Evolutionary conservation across 2,113 vertebrate species (phyloP).

Genomic region (Hyperopisus bebe): DNA sequence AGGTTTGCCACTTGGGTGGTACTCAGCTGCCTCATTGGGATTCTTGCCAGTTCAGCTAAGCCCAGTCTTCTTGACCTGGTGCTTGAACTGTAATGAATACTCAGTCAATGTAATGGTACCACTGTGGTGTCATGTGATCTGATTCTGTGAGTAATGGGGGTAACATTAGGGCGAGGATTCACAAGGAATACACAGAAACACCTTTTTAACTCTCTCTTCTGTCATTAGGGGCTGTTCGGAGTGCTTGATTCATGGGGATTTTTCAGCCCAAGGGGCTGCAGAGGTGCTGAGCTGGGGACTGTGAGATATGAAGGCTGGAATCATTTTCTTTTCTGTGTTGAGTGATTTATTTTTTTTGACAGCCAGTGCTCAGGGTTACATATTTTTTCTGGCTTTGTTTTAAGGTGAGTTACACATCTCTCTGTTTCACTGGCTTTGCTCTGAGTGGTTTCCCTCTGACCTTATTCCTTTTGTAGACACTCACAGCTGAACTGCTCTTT

Average conservation of each 20-base stretch:
- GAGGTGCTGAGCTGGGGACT: not conserved
- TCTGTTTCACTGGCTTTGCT: constrained; percentile 3
- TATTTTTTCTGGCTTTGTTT: constrained; percentile 11
- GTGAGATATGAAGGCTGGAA: not conserved
- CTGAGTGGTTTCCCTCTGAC: constrained; percentile 23
- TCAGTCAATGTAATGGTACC: not conserved
- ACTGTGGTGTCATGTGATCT: not conserved
- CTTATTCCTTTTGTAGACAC: constrained; percentile 14
- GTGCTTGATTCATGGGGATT: not conserved
- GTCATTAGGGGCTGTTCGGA: not conserved
- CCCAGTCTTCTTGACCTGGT: not conserved
- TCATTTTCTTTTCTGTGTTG: not conserved
- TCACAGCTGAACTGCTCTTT: constrained; percentile 33
- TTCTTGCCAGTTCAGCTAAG: not conserved
- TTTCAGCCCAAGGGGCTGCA: not conserved
- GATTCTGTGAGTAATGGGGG: not conserved
- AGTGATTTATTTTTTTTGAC: not conserved
- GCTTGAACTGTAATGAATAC: not conserved
- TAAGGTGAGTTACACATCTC: not conserved
- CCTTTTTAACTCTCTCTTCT: not conserved
- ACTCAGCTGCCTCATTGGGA: not conserved
- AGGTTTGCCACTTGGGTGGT: not conserved
- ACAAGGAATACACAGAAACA: not conserved
- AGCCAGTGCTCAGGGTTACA: not conserved
- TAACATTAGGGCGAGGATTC: not conserved